A percentile compares a stretch with the other conserved stretches of the same genome.
Evolutionary conservation across 2,113 vertebrate genomes (phyloP).

Genomic region (Nothoprocta pentlandii): DNA sequence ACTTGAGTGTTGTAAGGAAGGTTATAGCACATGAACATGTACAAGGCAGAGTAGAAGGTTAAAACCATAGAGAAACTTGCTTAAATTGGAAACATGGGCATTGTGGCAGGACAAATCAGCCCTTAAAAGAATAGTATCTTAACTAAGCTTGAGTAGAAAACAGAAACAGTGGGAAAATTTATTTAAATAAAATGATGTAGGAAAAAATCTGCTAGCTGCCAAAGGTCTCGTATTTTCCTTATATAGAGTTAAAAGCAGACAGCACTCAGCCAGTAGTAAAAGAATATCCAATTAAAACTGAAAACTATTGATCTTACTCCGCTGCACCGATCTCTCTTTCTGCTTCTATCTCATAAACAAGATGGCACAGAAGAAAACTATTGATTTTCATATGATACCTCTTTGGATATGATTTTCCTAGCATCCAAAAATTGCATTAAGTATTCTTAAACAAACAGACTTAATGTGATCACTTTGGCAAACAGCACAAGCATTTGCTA

Average conservation of each 20-base stretch:
- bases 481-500: not conserved
- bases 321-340: conserved; percentile 10
- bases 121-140: not conserved
- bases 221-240: not conserved
- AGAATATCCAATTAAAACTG: conserved; percentile 50
- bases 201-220: not conserved
- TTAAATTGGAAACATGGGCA: not conserved
- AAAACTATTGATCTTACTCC: conserved; percentile 38
- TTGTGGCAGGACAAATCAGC: not conserved
- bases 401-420: conserved; percentile 30
- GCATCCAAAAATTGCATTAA: conserved; percentile 30
- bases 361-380: conserved; percentile 43
- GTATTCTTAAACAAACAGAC: not conserved
- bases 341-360: conserved; percentile 51
- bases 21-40: not conserved
- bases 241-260: not conserved
- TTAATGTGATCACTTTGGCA: not conserved
- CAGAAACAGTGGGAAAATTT: not conserved
- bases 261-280: not conserved
- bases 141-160: not conserved
- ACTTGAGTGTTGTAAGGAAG: not conserved
- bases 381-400: conserved; percentile 32
- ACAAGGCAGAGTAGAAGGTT: not conserved
- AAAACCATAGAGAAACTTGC: not conserved
- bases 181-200: not conserved